phyloP scores from a whole-genome alignment of 2,888 invertebrate genomes.

The Galerucella pusilla region DNA sequence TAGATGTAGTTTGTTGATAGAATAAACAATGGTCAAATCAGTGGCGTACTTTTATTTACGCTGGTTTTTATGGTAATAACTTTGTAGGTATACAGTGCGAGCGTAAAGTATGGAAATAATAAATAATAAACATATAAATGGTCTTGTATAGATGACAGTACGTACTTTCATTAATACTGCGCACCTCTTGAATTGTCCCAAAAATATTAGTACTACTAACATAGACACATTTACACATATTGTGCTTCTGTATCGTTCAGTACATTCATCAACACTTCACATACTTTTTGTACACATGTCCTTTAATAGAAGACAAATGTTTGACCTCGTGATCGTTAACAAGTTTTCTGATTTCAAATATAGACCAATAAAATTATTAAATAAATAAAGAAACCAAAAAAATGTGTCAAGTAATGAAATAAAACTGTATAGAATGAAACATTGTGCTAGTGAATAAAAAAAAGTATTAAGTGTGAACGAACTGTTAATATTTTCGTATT shows the following conservation, averaged over 20 bases:
- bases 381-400: neutral
- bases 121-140: neutral
- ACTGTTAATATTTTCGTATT: neutral
- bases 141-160: neutral
- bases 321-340: neutral
- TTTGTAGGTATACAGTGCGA: neutral
- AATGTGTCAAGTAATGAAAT: too few relatives aligned
- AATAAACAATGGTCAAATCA: conserved; percentile 26
- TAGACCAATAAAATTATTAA: neutral
- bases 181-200: neutral
- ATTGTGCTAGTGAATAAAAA: too few relatives aligned
- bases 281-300: neutral
- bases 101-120: neutral
- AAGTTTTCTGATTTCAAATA: conserved; percentile 1
- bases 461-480: neutral
- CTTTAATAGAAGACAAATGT: conserved; percentile 19
- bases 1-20: conserved; percentile 35
- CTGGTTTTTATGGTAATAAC: conserved; percentile 20
- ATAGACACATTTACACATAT: neutral
- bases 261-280: conserved; percentile 16
- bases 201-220: neutral
- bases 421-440: too few relatives aligned
- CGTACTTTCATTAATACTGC: neutral
- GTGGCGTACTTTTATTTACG: conserved; percentile 23
- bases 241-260: conserved; percentile 31